phyloP scores from a whole-genome alignment of 2,888 invertebrate genomes.

The Opisthograptis luteolata region DNA sequence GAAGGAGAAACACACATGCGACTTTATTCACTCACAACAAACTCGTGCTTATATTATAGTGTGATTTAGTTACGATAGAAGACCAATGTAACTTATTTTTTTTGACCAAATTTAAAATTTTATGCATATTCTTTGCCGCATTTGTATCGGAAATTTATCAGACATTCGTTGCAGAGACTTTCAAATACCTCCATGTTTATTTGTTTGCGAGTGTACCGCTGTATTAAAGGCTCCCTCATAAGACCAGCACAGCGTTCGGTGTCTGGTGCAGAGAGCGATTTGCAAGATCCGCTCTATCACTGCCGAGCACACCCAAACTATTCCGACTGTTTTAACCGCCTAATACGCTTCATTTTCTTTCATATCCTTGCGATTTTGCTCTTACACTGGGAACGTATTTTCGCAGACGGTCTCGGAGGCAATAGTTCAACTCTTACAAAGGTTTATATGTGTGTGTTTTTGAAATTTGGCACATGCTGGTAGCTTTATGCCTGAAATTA shows the following conservation, averaged over 20 bases:
- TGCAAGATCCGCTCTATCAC: slow-evolving; percentile 76
- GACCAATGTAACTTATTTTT: no score
- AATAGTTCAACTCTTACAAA: background rate
- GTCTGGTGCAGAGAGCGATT: slow-evolving; percentile 59
- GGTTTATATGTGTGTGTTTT: no score
- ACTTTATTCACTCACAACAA: no score
- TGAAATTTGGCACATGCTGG: background rate
- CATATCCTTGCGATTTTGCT: background rate
- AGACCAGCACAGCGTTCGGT: slow-evolving; percentile 45
- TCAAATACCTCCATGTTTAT: no score
- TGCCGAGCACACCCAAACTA: slow-evolving; percentile 59
- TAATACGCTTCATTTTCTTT: slow-evolving; percentile 10
- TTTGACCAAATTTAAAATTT: no score
- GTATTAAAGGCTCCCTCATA: slow-evolving; percentile 30
- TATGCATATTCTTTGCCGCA: no score
- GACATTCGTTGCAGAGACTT: no score
- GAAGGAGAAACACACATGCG: no score
- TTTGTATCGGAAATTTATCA: no score
- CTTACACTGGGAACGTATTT: background rate
- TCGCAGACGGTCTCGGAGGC: background rate
- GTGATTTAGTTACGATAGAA: no score
- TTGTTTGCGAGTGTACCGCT: slow-evolving; percentile 23
- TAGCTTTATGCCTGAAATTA: background rate
- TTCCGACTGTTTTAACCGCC: slow-evolving; percentile 50
- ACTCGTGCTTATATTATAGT: no score